phyloP scores from a whole-genome alignment of 1,140 invertebrate genomes.

The Cotesia glomerata region DNA sequence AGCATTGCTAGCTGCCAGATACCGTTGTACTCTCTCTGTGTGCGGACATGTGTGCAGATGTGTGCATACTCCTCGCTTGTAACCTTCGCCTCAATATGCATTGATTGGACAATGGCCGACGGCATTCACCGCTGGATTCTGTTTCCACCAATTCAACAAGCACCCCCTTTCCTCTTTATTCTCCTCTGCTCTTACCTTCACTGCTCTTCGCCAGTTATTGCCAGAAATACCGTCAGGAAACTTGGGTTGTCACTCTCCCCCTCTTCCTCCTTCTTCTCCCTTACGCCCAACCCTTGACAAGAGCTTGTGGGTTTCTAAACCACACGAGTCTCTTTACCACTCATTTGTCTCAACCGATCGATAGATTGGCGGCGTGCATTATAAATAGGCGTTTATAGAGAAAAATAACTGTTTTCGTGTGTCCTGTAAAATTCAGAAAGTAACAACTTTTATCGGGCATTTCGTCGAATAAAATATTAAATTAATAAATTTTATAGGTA shows the following conservation, averaged over 20 bases:
- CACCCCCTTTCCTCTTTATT: neutral
- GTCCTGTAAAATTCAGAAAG: too few relatives aligned
- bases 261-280: too few relatives aligned
- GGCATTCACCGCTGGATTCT: conserved; percentile 15
- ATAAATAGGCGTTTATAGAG: neutral
- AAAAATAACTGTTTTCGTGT: neutral
- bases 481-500: neutral
- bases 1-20: conserved; percentile 49
- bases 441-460: too few relatives aligned
- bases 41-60: conserved; percentile 38
- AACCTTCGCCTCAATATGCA: conserved; percentile 46
- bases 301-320: conserved; percentile 14
- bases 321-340: neutral
- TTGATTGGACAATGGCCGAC: conserved; percentile 48
- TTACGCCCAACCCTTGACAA: neutral
- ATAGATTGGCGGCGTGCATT: too few relatives aligned
- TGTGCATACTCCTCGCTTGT: neutral
- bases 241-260: neutral
- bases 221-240: too few relatives aligned
- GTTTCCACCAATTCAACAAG: conserved; percentile 14
- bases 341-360: neutral
- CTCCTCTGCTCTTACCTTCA: too few relatives aligned
- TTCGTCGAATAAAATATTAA: neutral
- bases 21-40: conserved; percentile 37
- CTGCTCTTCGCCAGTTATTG: too few relatives aligned